Base-by-base conservation (phyloP, 2,113 vertebrate species). In the Sylvilagus bachmani region DNA sequence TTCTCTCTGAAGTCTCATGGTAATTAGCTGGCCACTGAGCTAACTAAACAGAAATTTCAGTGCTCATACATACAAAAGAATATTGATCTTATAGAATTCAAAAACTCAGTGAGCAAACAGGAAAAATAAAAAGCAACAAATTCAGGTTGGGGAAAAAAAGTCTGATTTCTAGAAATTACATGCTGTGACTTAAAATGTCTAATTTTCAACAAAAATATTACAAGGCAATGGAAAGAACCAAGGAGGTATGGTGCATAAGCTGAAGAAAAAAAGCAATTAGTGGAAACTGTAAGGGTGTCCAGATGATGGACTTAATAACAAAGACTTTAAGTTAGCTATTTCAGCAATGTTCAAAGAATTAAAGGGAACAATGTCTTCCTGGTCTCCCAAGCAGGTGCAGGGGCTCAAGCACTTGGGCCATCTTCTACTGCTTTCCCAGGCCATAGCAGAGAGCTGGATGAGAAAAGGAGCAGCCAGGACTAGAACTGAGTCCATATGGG, bases 281-380 rank as follows among this genome's bases (percentile, higher is more conserved):
- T 29, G 77, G 29, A 71, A 93, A 87, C 27, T 61, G 14, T 66
- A 77, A 33, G 25, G 70, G 77, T 90, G 6, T 24, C 14, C 25
- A 93, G 29, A 38, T 90, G 38, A 29, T 93, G 66, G 36, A 92
- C 31, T 51, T 69, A 87, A 51, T 64, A 82, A 51, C n/a, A 89
- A 89, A 73, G 51, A 79, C 25, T 58, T 74, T 44, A 75, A 51
- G 61, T n/a, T 31, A 79, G 19, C 10, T 89, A 66, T 80, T 53
- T 70, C 61, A 66, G 61, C 29, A 44, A 81, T 36, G 21, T 70
- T 95, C 0, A 79, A 66, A 95, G 33, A 94, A 75, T 53, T 66
- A 91, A 95, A 87, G 19, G 21, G 85, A 83, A 36, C n/a, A 3
- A 71, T 58, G n/a, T 83, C 38, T 38, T 38, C 38, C 38, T 38